Percentiles rank a stretch among this genome's conserved stretches.
Evolutionary conservation across 2,888 invertebrate species (phyloP).

Genomic region (Agriopis marginaria): DNA sequence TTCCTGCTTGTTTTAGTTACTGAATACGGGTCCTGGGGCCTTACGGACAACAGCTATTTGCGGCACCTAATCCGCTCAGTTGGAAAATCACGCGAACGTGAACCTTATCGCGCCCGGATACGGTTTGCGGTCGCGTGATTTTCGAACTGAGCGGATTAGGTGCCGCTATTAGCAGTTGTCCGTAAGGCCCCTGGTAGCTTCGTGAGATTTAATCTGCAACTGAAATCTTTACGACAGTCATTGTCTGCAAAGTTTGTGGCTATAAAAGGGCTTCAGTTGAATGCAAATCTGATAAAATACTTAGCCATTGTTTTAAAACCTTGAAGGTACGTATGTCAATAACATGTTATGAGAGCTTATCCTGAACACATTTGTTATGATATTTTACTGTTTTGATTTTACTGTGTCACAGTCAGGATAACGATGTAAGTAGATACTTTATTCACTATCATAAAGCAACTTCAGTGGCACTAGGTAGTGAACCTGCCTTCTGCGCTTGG

Average conservation of each 20-base stretch:
- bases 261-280: conserved; percentile 5
- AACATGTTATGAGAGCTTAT: conserved; percentile 11
- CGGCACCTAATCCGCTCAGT: too few species aligned
- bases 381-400: conserved; percentile 1
- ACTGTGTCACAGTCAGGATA: neutral
- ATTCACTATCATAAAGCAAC: neutral
- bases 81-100: too few species aligned
- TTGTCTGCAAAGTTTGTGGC: neutral
- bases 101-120: too few species aligned
- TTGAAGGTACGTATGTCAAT: conserved; percentile 5
- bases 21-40: too few species aligned
- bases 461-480: neutral
- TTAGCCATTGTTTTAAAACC: conserved; percentile 9
- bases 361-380: neutral
- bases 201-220: neutral
- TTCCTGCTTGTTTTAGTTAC: too few species aligned
- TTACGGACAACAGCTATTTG: too few species aligned
- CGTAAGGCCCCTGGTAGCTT: too few species aligned
- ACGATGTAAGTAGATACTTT: neutral
- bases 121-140: too few species aligned
- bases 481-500: too few species aligned
- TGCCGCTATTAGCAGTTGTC: too few species aligned
- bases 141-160: too few species aligned
- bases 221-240: neutral
- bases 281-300: conserved; percentile 20